Evolutionary conservation across 2,888 invertebrate species (phyloP), one percentile per base, ranked within the genome.

Genomic region (Hirtodrosophila confusa): DNA sequence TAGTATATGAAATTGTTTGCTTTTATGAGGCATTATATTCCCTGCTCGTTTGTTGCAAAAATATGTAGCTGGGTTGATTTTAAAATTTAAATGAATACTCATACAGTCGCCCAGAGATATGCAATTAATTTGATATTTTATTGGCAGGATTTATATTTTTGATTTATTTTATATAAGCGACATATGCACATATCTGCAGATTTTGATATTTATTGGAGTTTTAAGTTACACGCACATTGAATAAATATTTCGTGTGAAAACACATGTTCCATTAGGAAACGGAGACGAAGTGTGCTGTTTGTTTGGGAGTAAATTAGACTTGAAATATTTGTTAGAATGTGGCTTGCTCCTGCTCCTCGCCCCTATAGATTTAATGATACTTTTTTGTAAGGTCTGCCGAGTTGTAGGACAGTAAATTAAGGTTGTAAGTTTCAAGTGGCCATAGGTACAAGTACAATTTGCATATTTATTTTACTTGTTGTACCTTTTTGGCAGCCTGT

Each of bases 91-190:
- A n/a, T n/a, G n/a, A n/a, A 27, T 36, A n/a, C 1, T 0, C n/a
- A 8, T 17, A n/a, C 24, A 10, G 36, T 17, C 43, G 27, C n/a
- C 11, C 35, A 29, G 27, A 27, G 39, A 40, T 37, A 24, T 48
- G 24, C 60, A 76, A 69, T 80, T 83, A 76, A 61, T 54, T 12
- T 63, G 58, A 43, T 53, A 79, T 50, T 78, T 71, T 58, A 58
- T 47, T 58, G 55, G 47, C 23, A 33, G 5, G 24, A 50, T 74
- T 64, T 56, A 37, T 44, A 67, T 44, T 40, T 63, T 51, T 63
- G 64, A 69, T 72, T 55, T 69, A 55, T 63, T 69, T 65, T 65
- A 57, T 61, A 68, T 75, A 47, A 41, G 49, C 31, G 23, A 36
- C 54, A 36, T 47, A 27, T 44, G 12, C 51, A 58, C 62, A 58